Evolutionary conservation across 2,113 vertebrate species (phyloP).

Genomic region (Pygoscelis adeliae): DNA sequence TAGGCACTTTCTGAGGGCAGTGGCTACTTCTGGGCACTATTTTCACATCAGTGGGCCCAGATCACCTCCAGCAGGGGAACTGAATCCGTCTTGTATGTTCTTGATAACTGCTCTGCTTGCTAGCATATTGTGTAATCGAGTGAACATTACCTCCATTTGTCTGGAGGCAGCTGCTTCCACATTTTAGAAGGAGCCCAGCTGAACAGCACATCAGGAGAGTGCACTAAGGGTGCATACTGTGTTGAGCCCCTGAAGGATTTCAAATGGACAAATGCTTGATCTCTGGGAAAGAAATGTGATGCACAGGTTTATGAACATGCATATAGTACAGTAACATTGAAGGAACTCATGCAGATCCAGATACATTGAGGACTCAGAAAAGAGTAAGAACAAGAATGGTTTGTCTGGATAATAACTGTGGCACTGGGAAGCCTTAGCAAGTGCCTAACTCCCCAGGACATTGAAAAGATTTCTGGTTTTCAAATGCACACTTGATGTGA

Average conservation of each 20-base stretch:
- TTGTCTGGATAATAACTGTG: neutral
- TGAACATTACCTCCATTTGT: neutral
- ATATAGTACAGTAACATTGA: neutral
- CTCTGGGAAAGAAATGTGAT: neutral
- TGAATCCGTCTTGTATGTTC: neutral
- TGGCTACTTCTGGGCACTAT: neutral
- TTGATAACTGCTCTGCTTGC: neutral
- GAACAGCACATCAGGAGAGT: neutral
- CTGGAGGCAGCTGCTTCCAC: neutral
- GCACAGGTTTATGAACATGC: neutral
- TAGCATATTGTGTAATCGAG: rapidly evolving
- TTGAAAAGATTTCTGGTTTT: neutral
- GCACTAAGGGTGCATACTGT: neutral
- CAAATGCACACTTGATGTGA: neutral
- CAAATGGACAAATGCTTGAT: neutral
- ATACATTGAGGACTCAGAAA: neutral
- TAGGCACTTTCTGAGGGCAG: neutral
- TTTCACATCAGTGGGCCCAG: neutral
- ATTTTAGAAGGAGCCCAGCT: neutral
- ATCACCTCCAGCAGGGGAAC: neutral
- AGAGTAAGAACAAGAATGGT: neutral
- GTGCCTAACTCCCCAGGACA: neutral
- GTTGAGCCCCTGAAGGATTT: neutral
- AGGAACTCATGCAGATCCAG: neutral
- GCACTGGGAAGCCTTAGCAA: neutral